Percentiles rank a stretch among this genome's conserved stretches.
These are phyloP conservation scores for Leptinotarsa undecemlineata DNA, from an alignment of 1,140 invertebrate species.

Conservation along the genomic window DNA sequence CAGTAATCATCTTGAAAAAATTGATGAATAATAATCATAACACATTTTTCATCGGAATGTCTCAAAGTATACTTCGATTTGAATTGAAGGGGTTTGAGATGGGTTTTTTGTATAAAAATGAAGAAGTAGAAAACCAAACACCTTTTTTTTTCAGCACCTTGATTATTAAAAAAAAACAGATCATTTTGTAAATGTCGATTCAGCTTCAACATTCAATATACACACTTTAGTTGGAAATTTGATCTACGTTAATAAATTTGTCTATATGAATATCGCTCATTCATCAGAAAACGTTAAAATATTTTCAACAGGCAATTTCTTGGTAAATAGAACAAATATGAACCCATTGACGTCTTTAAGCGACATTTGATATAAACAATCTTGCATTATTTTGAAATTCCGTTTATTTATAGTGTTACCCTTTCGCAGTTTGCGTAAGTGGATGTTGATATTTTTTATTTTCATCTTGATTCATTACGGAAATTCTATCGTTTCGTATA, in stretches of 20 bases:
- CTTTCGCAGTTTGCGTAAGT: neutral
- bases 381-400: conserved; percentile 1
- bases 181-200: neutral
- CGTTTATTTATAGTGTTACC: neutral
- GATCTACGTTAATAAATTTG: neutral
- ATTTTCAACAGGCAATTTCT: neutral
- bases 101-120: neutral
- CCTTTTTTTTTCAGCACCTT: neutral
- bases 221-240: neutral
- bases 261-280: neutral
- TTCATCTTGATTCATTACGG: no score
- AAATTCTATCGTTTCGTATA: no score
- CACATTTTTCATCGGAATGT: no score
- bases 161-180: neutral
- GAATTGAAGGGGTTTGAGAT: no score
- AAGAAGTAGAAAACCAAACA: neutral
- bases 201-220: neutral
- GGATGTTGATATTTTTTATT: neutral
- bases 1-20: no score
- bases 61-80: no score
- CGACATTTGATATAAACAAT: conserved; percentile 2
- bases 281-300: neutral
- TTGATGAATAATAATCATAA: no score
- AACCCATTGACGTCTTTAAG: neutral
- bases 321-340: neutral